These are phyloP conservation scores for Porites australiensis DNA, from an alignment of 64 coral and sea anemone genomes.

Conservation along the genomic window DNA sequence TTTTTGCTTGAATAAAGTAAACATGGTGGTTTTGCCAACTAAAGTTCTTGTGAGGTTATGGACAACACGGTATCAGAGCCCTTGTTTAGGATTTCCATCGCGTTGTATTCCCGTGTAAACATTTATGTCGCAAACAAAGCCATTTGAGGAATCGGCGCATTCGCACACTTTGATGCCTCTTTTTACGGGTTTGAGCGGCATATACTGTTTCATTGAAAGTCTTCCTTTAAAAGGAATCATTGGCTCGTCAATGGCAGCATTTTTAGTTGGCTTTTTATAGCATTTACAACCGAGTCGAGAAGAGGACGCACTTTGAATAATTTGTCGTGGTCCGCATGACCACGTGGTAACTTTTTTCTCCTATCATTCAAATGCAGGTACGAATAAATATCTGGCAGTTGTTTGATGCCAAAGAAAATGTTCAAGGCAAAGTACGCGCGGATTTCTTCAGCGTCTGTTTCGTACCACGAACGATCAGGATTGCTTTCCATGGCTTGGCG, in stretches of 20 bases:
- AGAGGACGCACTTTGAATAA: constrained; percentile 58
- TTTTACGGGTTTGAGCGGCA: constrained; percentile 64
- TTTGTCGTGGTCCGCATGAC: constrained; percentile 27
- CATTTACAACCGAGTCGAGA: not conserved
- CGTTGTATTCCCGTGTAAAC: constrained; percentile 65
- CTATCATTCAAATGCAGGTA: constrained; percentile 67
- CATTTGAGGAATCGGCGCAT: constrained; percentile 45
- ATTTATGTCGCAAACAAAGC: constrained; percentile 43
- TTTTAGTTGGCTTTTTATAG: not conserved
- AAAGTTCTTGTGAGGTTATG: constrained; percentile 15
- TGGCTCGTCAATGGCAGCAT: constrained; percentile 2
- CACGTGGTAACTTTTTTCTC: not conserved
- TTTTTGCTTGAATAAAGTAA: not conserved
- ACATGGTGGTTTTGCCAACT: constrained; percentile 57
- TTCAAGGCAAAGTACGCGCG: constrained; percentile 36
- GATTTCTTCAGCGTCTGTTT: constrained; percentile 37
- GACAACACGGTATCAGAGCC: constrained; percentile 53
- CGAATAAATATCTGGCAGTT: not conserved
- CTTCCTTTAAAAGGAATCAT: constrained; percentile 59
- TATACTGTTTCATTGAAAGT: constrained; percentile 51
- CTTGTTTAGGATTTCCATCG: constrained; percentile 23
- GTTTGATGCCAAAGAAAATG: constrained; percentile 53
- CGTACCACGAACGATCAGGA: not conserved
- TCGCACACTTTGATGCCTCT: constrained; percentile 72
- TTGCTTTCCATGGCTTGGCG: not conserved